A percentile compares a stretch with the other conserved stretches of the same genome.
Evolutionary conservation across 2,113 vertebrate species (phyloP).

Genomic region (Phalacrocorax aristotelis): DNA sequence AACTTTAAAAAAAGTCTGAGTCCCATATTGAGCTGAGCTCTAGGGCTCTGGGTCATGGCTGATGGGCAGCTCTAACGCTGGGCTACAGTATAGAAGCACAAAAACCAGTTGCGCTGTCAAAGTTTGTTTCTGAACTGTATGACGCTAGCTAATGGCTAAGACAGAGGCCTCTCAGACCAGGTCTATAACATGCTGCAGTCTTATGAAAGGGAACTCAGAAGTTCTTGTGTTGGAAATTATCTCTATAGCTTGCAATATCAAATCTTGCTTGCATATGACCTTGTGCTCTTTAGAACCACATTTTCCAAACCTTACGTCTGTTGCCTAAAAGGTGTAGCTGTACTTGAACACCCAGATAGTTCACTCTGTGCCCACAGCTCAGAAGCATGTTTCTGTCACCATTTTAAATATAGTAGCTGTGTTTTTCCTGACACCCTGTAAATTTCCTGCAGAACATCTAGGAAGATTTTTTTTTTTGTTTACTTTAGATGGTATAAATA

Average conservation of each 20-base stretch:
- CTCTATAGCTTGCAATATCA: not conserved
- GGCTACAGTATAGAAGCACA: not conserved
- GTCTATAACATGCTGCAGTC: fast-evolving
- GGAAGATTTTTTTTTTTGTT: not conserved
- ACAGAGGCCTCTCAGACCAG: not conserved
- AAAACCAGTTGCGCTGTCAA: not conserved
- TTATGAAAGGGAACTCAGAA: not conserved
- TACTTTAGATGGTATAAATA: not conserved
- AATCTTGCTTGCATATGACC: not conserved
- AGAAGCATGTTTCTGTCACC: not conserved
- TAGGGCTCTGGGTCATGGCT: not conserved
- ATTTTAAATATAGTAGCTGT: not conserved
- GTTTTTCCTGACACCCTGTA: not conserved
- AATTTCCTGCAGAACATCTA: not conserved
- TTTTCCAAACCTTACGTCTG: not conserved
- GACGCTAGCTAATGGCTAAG: not conserved
- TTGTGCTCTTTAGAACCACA: not conserved
- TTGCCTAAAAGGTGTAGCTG: not conserved
- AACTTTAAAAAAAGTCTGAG: not conserved
- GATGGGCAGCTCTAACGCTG: not conserved
- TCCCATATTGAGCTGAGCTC: not conserved
- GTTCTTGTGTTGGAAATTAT: not conserved
- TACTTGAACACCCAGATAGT: not conserved
- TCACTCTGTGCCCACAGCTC: not conserved
- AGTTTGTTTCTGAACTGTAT: not conserved